Conservation (phyloP, 2,888 invertebrate genomes). For the Ophioninae sp. region DNA sequence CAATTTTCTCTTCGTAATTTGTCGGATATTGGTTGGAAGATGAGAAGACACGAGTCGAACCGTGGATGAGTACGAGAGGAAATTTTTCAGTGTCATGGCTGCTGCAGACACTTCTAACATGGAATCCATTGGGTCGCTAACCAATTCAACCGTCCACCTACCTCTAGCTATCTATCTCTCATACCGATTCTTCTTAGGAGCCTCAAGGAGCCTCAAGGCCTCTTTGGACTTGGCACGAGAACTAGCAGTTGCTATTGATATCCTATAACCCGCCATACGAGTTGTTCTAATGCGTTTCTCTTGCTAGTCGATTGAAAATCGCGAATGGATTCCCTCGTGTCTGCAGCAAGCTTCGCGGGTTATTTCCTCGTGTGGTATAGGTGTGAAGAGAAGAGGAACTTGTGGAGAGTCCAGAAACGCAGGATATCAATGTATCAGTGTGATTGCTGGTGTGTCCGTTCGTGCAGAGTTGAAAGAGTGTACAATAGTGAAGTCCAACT, state of each 20-base stretch:
- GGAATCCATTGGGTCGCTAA: constrained; percentile 30
- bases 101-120: constrained; percentile 16
- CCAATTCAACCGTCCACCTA: constrained; percentile 59
- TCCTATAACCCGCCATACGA: constrained; percentile 17
- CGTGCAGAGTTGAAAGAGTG: constrained; percentile 45
- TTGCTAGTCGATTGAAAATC: constrained; percentile 65
- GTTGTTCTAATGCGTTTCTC: constrained; percentile 71
- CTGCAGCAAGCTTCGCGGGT: constrained; percentile 18
- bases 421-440: constrained; percentile 17
- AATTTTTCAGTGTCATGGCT: constrained; percentile 47
- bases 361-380: constrained; percentile 34
- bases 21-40: background rate
- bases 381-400: constrained; percentile 30
- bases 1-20: constrained; percentile 4
- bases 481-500: constrained; percentile 40
- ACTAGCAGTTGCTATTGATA: constrained; percentile 40
- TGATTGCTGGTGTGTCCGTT: constrained; percentile 1
- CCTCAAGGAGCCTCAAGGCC: constrained; percentile 28
- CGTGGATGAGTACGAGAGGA: constrained; percentile 22
- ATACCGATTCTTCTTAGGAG: constrained; percentile 12
- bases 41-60: background rate
- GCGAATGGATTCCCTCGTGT: constrained; percentile 61
- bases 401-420: constrained; percentile 7
- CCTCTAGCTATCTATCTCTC: constrained; percentile 22
- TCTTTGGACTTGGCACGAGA: constrained; percentile 28